phyloP scores from a whole-genome alignment of 1,140 invertebrate species.

The Bombus soroeensis region DNA sequence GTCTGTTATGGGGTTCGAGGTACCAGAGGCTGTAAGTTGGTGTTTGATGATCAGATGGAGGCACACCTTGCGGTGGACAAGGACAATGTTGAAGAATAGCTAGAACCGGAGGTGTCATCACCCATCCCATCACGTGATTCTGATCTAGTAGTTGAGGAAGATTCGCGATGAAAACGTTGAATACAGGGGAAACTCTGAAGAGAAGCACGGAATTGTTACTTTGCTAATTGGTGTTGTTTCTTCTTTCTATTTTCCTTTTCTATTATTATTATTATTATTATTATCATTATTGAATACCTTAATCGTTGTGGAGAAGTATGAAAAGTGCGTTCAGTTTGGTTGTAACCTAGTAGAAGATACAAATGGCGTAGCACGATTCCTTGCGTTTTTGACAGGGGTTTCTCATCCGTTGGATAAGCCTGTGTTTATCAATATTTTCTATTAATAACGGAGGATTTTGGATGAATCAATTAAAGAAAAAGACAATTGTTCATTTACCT shows the following conservation, averaged over 20 bases:
- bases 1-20: constrained; percentile 91
- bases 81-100: constrained; percentile 95
- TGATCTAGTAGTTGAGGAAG: constrained; percentile 96
- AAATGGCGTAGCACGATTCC: constrained; percentile 96
- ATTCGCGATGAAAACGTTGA: constrained; percentile 97
- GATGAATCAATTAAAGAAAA: background rate
- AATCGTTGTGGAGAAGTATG: constrained; percentile 94
- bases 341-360: constrained; percentile 96
- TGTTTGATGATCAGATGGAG: constrained; percentile 82
- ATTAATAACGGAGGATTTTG: background rate
- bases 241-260: no score
- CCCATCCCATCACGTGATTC: constrained; percentile 95
- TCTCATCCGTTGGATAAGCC: constrained; percentile 94
- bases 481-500: constrained; percentile 81
- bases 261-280: no score
- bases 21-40: constrained; percentile 94
- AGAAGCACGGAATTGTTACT: background rate
- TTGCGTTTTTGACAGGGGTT: constrained; percentile 89
- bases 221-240: background rate
- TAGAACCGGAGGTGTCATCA: constrained; percentile 92
- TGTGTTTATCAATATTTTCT: constrained; percentile 33
- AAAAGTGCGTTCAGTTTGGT: constrained; percentile 94
- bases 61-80: constrained; percentile 84
- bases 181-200: constrained; percentile 93
- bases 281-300: constrained; percentile 84